Conservation (phyloP, 2,888 invertebrate genomes). For the Steinernema hermaphroditum region DNA sequence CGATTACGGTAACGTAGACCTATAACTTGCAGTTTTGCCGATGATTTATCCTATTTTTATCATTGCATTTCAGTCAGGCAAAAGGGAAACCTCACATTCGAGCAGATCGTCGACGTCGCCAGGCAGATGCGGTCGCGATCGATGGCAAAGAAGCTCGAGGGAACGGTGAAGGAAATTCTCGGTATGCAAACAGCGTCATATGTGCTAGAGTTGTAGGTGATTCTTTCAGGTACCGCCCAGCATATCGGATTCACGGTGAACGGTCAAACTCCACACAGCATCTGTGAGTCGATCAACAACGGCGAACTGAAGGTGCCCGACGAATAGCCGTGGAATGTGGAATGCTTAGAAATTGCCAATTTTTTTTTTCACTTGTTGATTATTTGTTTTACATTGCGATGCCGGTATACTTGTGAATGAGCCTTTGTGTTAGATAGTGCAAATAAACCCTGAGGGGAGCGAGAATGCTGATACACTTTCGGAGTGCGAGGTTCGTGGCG, state of each 20-base stretch:
- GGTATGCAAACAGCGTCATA: conserved; percentile 58
- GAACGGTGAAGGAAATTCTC: conserved; percentile 79
- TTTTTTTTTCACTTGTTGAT: not conserved
- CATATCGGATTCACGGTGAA: conserved; percentile 73
- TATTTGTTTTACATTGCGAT: not conserved
- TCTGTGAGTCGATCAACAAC: conserved; percentile 84
- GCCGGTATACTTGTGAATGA: not conserved
- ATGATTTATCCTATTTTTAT: no score
- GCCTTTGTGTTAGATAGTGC: no score
- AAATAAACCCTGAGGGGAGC: no score
- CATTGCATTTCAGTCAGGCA: conserved; percentile 88
- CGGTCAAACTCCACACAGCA: conserved; percentile 79
- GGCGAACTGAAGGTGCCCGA: conserved; percentile 63
- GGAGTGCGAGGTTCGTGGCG: no score
- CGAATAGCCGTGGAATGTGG: conserved; percentile 45
- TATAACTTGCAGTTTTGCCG: no score
- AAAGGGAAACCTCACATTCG: conserved; percentile 90
- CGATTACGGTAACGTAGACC: no score
- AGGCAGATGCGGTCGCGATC: conserved; percentile 89
- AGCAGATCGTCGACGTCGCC: conserved; percentile 88
- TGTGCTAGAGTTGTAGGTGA: not conserved
- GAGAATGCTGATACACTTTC: no score
- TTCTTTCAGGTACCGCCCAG: conserved; percentile 68
- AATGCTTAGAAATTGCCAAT: not conserved
- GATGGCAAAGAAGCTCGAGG: conserved; percentile 87